Percentiles rank a stretch among this genome's conserved stretches.
Evolutionary conservation across 2,113 vertebrate species (phyloP).

Genomic region (Python bivittatus): DNA sequence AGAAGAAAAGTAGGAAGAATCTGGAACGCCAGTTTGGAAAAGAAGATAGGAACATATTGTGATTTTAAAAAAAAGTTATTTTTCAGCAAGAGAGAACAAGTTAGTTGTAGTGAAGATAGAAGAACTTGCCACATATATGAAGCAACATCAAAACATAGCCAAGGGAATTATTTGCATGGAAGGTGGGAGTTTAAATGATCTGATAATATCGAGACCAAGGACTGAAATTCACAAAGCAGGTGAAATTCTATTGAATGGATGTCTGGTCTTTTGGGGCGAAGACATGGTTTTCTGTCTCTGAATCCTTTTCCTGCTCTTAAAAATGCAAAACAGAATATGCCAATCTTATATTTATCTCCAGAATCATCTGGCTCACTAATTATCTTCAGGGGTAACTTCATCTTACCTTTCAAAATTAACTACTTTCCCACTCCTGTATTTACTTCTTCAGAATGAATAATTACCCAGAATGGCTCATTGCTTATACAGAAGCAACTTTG

Average conservation of each 20-base stretch:
- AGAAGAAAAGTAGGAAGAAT: neutral
- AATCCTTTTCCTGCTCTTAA: neutral
- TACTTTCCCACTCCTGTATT: constrained; percentile 29
- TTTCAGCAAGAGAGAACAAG: neutral
- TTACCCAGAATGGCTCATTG: constrained; percentile 20
- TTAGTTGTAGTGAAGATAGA: too few species aligned
- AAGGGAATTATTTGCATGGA: neutral
- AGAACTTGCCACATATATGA: too few species aligned
- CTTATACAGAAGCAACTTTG: constrained; percentile 40
- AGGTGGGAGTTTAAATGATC: neutral
- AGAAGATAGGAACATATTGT: neutral
- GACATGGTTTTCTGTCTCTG: neutral
- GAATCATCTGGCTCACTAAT: neutral
- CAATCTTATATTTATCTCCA: neutral
- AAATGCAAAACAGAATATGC: neutral
- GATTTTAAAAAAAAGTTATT: neutral
- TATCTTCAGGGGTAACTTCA: constrained; percentile 9
- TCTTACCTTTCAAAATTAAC: constrained; percentile 40
- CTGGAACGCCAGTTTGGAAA: neutral
- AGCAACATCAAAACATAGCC: neutral
- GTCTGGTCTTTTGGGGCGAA: neutral
- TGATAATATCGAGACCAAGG: neutral
- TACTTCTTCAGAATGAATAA: constrained; percentile 47
- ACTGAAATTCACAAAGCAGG: neutral
- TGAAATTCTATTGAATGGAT: neutral